Base-by-base conservation (phyloP, 2,888 invertebrate species). In the Spodoptera littoralis region DNA sequence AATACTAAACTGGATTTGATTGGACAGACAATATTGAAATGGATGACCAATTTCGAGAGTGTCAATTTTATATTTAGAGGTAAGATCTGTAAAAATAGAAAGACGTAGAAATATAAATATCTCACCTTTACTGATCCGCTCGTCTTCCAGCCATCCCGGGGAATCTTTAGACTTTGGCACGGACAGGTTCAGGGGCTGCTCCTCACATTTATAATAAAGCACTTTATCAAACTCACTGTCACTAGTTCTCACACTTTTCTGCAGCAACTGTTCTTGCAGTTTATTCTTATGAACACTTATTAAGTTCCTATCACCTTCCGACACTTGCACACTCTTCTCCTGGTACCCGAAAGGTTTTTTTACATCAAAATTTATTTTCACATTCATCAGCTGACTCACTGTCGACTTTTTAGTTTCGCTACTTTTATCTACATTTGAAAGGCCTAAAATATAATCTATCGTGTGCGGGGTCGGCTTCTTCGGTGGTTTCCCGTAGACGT, bases 371-470 rank as follows among this genome's bases (percentile, higher is more conserved):
- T 84, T 88, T 60, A 91, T 84, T 76, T 92, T 93, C 6, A 92
- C 89, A 62, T 86, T 90, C 77, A 92, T 90, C 64, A 93, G 74
- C 58, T 91, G 90, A 76, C 88, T 91, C 18, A 90, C 85, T 24
- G 86, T 87, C n/a, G 79, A 80, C 36, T 88, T 86, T 48, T 81
- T 87, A 11, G 67, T 70, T 30, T 83, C 85, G 27, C 76, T 80
- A 67, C 49, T 65, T 47, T 76, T 79, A 73, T 77, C 67, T 65
- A 76, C 74, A 62, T 77, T 87, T 30, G 84, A 65, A 96, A 77
- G 92, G 24, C 98, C 98, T 80, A 99, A 95, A 76, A 98, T 98
- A 87, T 98, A 97, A 74, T 97, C 97, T 84, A 99, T 98, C 46
- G 96, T 96, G 90, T 98, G 98, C 4, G 98, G 97, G 1, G 98